Conservation (phyloP, 2,888 invertebrate genomes). For the Drosophila cyrtoloma region DNA sequence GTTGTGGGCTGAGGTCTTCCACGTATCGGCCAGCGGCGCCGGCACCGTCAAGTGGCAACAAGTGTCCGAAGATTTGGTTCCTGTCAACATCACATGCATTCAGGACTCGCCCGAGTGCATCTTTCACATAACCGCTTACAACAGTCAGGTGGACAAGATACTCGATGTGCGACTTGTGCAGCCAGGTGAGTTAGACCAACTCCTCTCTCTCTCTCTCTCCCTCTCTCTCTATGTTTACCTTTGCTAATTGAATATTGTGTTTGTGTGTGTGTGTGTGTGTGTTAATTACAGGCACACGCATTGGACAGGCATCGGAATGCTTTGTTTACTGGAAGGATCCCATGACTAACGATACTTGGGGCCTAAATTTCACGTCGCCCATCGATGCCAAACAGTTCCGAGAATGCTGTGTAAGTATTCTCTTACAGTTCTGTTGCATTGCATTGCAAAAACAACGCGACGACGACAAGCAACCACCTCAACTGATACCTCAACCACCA, state of each 20-base stretch:
- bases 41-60: slow-evolving; percentile 99
- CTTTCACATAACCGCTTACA: slow-evolving; percentile 99
- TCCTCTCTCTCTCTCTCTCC: too few species aligned
- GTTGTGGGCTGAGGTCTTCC: slow-evolving; percentile 99
- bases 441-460: slow-evolving; percentile 46
- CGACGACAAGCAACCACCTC: slow-evolving; percentile 64
- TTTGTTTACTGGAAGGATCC: slow-evolving; percentile 99
- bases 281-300: slow-evolving; percentile 91
- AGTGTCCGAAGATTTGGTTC: slow-evolving; percentile 98
- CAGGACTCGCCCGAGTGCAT: slow-evolving; percentile 98
- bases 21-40: slow-evolving; percentile 96
- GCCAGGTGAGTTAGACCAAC: slow-evolving; percentile 90
- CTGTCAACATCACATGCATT: slow-evolving; percentile 98
- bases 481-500: slow-evolving; percentile 70
- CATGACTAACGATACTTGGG: slow-evolving; percentile 99
- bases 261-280: slow-evolving; percentile 7
- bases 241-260: slow-evolving; percentile 28
- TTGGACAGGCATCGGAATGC: slow-evolving; percentile 99
- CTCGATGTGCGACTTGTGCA: slow-evolving; percentile 98
- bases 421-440: slow-evolving; percentile 76
- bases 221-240: not conserved
- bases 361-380: slow-evolving; percentile 98
- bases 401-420: slow-evolving; percentile 97
- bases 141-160: slow-evolving; percentile 99
- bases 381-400: slow-evolving; percentile 98